A percentile compares a stretch with the other conserved stretches of the same genome.
phyloP scores from a whole-genome alignment of 2,888 invertebrate species.

The Epiblema foenella region DNA sequence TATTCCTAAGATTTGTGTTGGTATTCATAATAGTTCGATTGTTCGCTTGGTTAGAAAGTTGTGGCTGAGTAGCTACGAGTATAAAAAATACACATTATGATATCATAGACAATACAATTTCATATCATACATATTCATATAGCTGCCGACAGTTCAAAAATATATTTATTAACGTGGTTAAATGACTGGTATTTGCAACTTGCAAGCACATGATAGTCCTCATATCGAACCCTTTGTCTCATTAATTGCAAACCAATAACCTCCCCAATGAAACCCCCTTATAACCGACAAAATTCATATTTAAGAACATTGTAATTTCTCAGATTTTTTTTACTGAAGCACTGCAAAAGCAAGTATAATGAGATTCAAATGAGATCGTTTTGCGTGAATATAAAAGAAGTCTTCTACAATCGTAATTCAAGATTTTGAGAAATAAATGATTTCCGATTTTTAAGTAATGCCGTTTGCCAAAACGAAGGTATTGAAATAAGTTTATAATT shows the following conservation, averaged over 20 bases:
- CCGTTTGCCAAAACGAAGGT: conserved; percentile 16
- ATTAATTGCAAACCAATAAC: neutral
- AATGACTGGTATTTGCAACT: neutral
- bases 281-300: conserved; percentile 28
- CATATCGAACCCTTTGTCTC: neutral
- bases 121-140: no score
- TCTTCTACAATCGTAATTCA: conserved; percentile 41
- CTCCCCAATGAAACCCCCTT: conserved; percentile 1
- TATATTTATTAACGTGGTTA: no score
- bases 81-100: no score
- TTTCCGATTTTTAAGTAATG: conserved; percentile 30
- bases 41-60: no score
- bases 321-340: conserved; percentile 28
- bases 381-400: conserved; percentile 41
- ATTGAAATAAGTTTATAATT: conserved; percentile 40
- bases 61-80: no score
- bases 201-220: neutral
- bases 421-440: conserved; percentile 39
- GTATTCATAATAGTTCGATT: neutral
- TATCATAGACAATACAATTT: no score
- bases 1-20: neutral
- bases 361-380: conserved; percentile 44
- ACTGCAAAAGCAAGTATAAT: conserved; percentile 40
- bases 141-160: no score
- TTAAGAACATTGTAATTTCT: conserved; percentile 20